These are phyloP conservation scores for Trichogramma dendrolimi DNA, from an alignment of 2,888 invertebrate species.

Conservation along the genomic window DNA sequence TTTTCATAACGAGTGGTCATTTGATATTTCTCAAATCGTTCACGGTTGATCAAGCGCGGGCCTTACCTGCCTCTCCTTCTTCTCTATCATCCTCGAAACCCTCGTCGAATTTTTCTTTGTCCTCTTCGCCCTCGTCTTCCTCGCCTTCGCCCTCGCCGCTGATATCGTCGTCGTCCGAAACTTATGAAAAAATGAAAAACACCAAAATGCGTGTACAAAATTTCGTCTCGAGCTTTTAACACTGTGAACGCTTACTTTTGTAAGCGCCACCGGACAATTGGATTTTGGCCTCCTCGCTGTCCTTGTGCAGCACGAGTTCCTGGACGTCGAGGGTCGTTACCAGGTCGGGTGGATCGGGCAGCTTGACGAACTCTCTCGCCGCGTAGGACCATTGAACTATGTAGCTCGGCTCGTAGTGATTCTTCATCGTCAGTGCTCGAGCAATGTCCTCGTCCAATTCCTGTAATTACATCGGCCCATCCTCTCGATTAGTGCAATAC, in stretches of 20 bases:
- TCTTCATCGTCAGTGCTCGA: slow-evolving; percentile 68
- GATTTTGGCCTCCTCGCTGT: slow-evolving; percentile 69
- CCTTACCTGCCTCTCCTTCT: slow-evolving; percentile 35
- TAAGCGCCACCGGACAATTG: slow-evolving; percentile 57
- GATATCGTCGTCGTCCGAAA: neutral
- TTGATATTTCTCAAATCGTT: slow-evolving; percentile 29
- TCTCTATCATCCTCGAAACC: slow-evolving; percentile 48
- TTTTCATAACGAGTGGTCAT: slow-evolving; percentile 29
- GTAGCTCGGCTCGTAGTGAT: slow-evolving; percentile 72
- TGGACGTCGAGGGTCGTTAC: slow-evolving; percentile 62
- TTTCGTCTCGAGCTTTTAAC: too few species aligned
- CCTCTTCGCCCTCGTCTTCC: slow-evolving; percentile 47
- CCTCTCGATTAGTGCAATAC: neutral
- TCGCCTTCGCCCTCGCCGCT: neutral
- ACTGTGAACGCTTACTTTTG: slow-evolving; percentile 41
- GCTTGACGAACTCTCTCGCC: slow-evolving; percentile 59
- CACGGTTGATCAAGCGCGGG: neutral
- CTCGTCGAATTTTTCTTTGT: slow-evolving; percentile 40
- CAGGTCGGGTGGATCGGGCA: slow-evolving; percentile 62
- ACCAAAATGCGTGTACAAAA: neutral
- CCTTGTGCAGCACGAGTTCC: slow-evolving; percentile 69
- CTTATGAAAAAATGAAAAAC: neutral
- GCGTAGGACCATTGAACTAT: slow-evolving; percentile 81
- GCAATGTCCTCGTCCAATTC: slow-evolving; percentile 81
- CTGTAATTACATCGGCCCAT: slow-evolving; percentile 49